Evolutionary conservation across 2,797 vertebrate genomes (phyloP).

Genomic region (Argyrosomus regius): DNA sequence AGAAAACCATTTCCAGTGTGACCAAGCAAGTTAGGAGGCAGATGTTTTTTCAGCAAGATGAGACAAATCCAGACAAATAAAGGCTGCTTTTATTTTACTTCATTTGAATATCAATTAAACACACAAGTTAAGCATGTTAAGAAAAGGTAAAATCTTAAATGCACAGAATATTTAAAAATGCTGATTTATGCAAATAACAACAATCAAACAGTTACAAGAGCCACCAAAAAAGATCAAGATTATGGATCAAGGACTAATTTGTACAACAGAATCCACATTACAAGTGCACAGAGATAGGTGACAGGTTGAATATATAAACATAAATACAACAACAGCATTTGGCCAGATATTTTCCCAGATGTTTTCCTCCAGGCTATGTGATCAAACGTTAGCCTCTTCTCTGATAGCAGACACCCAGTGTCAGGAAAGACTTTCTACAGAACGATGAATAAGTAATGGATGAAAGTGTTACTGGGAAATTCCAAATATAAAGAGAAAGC

Average conservation of each 20-base stretch:
- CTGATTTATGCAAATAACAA: not conserved
- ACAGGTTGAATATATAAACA: not conserved
- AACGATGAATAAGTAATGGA: not conserved
- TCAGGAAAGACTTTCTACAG: not conserved
- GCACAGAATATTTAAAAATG: not conserved
- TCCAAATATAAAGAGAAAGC: too few species aligned
- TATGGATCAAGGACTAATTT: not conserved
- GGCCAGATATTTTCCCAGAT: conserved; percentile 13
- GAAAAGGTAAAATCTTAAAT: not conserved
- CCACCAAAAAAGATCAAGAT: not conserved
- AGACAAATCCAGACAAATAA: conserved; percentile 8
- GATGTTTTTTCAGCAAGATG: not conserved
- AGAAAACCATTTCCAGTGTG: conserved; percentile 6
- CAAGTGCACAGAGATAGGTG: not conserved
- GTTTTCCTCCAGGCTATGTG: conserved; percentile 32
- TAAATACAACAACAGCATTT: not conserved
- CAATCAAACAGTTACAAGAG: not conserved
- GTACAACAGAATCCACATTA: conserved; percentile 7
- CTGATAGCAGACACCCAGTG: conserved; percentile 4
- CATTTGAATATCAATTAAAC: not conserved
- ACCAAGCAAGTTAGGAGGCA: not conserved
- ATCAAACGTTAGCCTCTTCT: conserved; percentile 2
- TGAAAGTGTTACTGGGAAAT: not conserved
- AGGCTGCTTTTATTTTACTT: not conserved
- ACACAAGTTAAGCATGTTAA: not conserved